Evolutionary conservation across 2,113 vertebrate genomes (phyloP).

Genomic region (Pollachius pollachius): DNA sequence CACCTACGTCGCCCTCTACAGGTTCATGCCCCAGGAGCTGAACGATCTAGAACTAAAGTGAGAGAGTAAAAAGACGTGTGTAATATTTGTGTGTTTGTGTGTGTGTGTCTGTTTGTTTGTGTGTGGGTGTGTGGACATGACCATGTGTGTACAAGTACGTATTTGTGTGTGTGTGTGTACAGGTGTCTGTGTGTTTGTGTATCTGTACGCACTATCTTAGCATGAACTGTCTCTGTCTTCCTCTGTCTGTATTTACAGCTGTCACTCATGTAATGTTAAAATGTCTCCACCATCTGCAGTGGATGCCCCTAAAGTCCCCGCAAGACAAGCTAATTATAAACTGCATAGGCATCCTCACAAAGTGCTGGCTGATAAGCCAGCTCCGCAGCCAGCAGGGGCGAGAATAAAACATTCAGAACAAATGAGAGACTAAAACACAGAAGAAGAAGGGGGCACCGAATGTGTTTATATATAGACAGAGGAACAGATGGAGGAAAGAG

Average conservation of each 20-base stretch:
- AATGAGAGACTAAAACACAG: slow-evolving; percentile 43
- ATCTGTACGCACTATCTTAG: background rate
- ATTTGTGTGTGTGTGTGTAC: background rate
- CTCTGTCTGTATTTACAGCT: background rate
- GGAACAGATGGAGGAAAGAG: background rate
- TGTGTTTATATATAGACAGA: background rate
- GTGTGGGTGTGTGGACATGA: slow-evolving; percentile 2
- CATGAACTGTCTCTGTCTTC: too few species aligned
- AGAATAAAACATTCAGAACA: slow-evolving; percentile 39
- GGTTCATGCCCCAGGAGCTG: slow-evolving; percentile 87
- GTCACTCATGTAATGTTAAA: background rate
- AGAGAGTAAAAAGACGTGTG: slow-evolving; percentile 57
- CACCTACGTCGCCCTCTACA: slow-evolving; percentile 89
- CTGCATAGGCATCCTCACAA: background rate
- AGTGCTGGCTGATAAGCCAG: background rate
- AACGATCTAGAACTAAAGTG: slow-evolving; percentile 89
- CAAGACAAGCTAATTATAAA: slow-evolving; percentile 17
- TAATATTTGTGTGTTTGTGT: slow-evolving; percentile 7
- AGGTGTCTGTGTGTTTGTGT: slow-evolving; percentile 17
- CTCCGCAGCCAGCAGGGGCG: too few species aligned
- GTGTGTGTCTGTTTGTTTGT: background rate
- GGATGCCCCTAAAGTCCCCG: slow-evolving; percentile 47
- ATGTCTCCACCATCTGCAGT: slow-evolving; percentile 50
- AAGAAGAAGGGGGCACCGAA: background rate
- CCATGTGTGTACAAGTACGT: background rate